These are phyloP conservation scores for Rhynchophorus ferrugineus DNA, from an alignment of 1,140 invertebrate species.

Conservation along the genomic window DNA sequence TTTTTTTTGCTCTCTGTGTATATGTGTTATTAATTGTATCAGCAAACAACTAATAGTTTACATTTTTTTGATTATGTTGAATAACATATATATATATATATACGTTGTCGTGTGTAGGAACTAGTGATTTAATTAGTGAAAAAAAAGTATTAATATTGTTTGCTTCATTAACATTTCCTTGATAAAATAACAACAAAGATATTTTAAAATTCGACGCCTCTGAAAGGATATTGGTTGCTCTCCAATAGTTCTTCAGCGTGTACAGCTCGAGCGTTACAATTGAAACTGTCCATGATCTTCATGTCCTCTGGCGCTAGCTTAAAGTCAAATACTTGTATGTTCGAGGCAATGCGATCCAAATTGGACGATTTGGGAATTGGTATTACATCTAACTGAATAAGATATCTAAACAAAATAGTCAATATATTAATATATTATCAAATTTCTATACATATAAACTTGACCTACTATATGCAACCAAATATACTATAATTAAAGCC, in stretches of 20 bases:
- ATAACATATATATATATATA: too few species aligned
- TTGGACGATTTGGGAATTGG: conserved; percentile 60
- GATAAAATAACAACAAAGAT: conserved; percentile 37
- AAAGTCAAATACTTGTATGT: conserved; percentile 53
- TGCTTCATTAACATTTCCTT: not conserved
- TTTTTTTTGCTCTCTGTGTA: too few species aligned
- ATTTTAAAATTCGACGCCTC: conserved; percentile 37
- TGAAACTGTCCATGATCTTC: conserved; percentile 36
- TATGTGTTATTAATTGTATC: too few species aligned
- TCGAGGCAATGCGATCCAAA: conserved; percentile 46
- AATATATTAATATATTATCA: not conserved
- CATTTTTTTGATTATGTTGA: too few species aligned
- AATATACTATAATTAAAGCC: too few species aligned
- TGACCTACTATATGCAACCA: too few species aligned
- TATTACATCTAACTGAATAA: conserved; percentile 47
- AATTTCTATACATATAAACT: not conserved
- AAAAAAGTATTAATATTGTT: too few species aligned
- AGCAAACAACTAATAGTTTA: too few species aligned
- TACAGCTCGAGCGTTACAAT: conserved; percentile 32
- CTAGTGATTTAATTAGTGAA: too few species aligned
- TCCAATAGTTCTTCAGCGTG: conserved; percentile 19
- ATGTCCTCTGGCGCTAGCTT: conserved; percentile 44
- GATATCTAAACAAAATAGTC: conserved; percentile 17
- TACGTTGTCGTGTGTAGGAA: too few species aligned
- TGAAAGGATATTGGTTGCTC: conserved; percentile 26